These are phyloP conservation scores for Dichetophora obliterata DNA, from an alignment of 2,888 invertebrate species.

Conservation along the genomic window DNA sequence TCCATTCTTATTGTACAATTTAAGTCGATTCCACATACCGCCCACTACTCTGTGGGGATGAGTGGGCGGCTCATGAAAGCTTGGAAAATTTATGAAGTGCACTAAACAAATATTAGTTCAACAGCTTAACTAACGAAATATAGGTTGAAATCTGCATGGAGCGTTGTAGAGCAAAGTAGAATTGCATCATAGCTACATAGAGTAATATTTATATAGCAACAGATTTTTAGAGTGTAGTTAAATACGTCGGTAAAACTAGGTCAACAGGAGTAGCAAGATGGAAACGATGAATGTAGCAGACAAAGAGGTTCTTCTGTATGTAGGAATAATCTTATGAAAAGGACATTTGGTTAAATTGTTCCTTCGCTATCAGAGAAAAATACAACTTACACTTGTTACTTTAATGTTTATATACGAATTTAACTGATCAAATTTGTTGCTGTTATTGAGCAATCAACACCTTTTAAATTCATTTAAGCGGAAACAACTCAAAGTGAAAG, in stretches of 20 bases:
- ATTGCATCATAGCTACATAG: not conserved
- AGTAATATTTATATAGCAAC: not conserved
- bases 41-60: not conserved
- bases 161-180: not conserved
- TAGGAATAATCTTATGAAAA: not conserved
- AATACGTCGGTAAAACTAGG: not conserved
- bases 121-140: conserved; percentile 21
- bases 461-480: not conserved
- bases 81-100: conserved; percentile 23
- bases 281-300: not conserved
- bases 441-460: not conserved
- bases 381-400: too few relatives aligned
- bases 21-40: not conserved
- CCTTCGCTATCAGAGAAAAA: too few relatives aligned
- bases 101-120: conserved; percentile 27
- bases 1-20: not conserved
- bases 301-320: not conserved
- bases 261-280: not conserved
- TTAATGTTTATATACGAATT: not conserved
- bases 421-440: not conserved
- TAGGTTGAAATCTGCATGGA: conserved; percentile 7
- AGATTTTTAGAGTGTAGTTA: not conserved
- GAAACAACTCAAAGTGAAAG: conserved; percentile 4
- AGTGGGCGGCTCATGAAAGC: not conserved
- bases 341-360: not conserved